phyloP scores from a whole-genome alignment of 1,140 invertebrate species.

The Drosophila repletoides region DNA sequence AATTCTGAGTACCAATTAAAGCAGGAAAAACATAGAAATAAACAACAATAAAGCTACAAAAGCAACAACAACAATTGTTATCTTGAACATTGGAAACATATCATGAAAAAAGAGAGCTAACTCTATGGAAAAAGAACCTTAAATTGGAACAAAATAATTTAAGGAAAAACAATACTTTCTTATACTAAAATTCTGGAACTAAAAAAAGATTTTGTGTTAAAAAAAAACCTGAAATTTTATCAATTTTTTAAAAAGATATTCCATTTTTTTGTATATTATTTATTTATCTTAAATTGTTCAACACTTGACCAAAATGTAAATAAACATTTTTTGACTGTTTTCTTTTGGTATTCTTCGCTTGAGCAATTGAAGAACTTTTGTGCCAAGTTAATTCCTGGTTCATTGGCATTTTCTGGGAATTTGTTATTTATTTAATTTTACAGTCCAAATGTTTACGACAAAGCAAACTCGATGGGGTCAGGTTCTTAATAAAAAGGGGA shows the following conservation, averaged over 20 bases:
- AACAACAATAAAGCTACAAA: conserved; percentile 26
- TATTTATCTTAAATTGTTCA: neutral
- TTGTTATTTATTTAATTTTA: conserved; percentile 59
- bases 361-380: too few species aligned
- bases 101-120: neutral
- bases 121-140: too few species aligned
- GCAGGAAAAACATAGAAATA: conserved; percentile 19
- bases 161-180: too few species aligned
- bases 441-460: conserved; percentile 72
- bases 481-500: neutral
- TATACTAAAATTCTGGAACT: too few species aligned
- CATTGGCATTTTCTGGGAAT: conserved; percentile 49
- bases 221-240: neutral
- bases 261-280: neutral
- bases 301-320: conserved; percentile 10
- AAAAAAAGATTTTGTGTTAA: neutral
- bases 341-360: neutral
- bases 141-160: too few species aligned
- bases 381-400: conserved; percentile 48
- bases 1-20: conserved; percentile 73
- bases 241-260: neutral
- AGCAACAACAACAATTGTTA: conserved; percentile 36
- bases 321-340: neutral
- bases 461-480: conserved; percentile 44
- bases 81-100: conserved; percentile 18